These are phyloP conservation scores for Heliconius hermathena DNA, from an alignment of 1,140 invertebrate species.

Conservation along the genomic window DNA sequence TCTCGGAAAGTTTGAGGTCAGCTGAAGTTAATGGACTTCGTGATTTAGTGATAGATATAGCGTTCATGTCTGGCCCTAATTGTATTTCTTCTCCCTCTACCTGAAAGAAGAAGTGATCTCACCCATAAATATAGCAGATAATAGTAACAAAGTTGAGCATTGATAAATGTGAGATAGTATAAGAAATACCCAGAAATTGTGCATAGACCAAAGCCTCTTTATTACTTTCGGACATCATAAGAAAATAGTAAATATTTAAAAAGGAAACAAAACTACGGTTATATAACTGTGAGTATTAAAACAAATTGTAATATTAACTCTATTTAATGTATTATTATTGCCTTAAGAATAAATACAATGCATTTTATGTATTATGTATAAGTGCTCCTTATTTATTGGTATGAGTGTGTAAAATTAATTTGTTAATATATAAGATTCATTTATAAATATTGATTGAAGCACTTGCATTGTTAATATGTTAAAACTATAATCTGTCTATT, in stretches of 20 bases:
- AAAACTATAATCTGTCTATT: constrained; percentile 29
- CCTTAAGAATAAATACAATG: constrained; percentile 7
- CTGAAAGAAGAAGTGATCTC: constrained; percentile 81
- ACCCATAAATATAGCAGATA: constrained; percentile 72
- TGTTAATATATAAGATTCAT: not conserved
- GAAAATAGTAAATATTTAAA: constrained; percentile 5
- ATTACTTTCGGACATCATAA: constrained; percentile 64
- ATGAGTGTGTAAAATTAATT: not conserved
- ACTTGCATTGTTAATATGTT: constrained; percentile 20
- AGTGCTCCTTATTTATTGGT: constrained; percentile 2
- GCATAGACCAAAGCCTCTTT: constrained; percentile 81
- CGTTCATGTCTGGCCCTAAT: constrained; percentile 78
- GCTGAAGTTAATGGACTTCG: constrained; percentile 75
- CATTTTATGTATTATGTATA: not conserved
- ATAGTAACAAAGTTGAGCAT: constrained; percentile 34
- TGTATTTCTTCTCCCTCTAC: constrained; percentile 80
- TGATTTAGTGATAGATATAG: constrained; percentile 79
- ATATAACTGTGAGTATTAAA: constrained; percentile 31
- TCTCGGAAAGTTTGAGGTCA: constrained; percentile 78
- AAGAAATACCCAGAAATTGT: constrained; percentile 51
- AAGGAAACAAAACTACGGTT: constrained; percentile 29
- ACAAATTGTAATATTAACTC: constrained; percentile 30
- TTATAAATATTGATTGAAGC: not conserved
- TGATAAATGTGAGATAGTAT: constrained; percentile 35
- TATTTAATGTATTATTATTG: constrained; percentile 26